These are phyloP conservation scores for Agrenia bidenticulata DNA, from an alignment of 2,888 invertebrate species.

Conservation along the genomic window DNA sequence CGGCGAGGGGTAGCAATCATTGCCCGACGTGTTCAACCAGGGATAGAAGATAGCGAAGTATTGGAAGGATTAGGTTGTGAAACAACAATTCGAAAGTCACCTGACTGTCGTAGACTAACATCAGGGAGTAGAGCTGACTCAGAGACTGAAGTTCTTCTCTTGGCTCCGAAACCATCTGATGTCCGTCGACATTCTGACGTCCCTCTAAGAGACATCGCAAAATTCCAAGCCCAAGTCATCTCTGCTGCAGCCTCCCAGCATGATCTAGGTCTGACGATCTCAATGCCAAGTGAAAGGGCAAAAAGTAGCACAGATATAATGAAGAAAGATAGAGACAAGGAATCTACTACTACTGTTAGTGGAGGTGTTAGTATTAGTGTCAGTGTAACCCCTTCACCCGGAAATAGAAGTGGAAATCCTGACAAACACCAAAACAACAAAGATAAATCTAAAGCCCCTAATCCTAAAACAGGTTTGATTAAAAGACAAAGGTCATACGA, in stretches of 20 bases:
- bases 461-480: slow-evolving; percentile 43
- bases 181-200: slow-evolving; percentile 52
- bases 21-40: slow-evolving; percentile 50
- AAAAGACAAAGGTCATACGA: slow-evolving; percentile 51
- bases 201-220: slow-evolving; percentile 51
- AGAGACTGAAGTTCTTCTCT: slow-evolving; percentile 51
- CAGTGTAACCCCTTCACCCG: slow-evolving; percentile 7
- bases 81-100: slow-evolving; percentile 48
- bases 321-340: slow-evolving; percentile 21
- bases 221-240: slow-evolving; percentile 48
- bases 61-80: slow-evolving; percentile 51
- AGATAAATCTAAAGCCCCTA: slow-evolving; percentile 27
- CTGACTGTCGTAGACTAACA: slow-evolving; percentile 35
- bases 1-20: slow-evolving; percentile 54
- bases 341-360: slow-evolving; percentile 12
- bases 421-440: slow-evolving; percentile 19
- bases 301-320: slow-evolving; percentile 44
- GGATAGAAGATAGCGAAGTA: slow-evolving; percentile 50
- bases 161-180: slow-evolving; percentile 51
- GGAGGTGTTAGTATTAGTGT: slow-evolving; percentile 35
- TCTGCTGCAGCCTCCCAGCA: slow-evolving; percentile 45
- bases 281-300: slow-evolving; percentile 39
- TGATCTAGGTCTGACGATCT: slow-evolving; percentile 42
- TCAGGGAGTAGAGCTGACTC: slow-evolving; percentile 48
- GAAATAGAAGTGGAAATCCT: slow-evolving; percentile 17